These are phyloP conservation scores for Alligator sinensis DNA, from an alignment of 2,113 vertebrate genomes.

Conservation along the genomic window DNA sequence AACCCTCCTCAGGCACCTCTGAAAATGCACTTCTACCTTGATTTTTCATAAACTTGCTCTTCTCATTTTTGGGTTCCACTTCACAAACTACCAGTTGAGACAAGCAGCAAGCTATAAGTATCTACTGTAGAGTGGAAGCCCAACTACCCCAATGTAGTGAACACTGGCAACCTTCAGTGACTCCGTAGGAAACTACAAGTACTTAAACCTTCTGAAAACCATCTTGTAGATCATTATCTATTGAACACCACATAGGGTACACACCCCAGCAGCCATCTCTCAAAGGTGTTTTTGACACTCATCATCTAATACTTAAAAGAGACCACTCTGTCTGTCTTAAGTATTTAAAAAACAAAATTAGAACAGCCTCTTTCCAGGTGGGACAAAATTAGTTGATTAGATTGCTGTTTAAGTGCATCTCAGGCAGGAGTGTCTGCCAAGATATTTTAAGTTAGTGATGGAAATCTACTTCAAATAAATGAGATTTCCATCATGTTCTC, in stretches of 20 bases:
- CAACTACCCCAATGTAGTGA: background rate
- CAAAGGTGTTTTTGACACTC: background rate
- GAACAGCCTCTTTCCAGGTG: conserved; percentile 54
- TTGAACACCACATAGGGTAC: background rate
- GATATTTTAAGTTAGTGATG: conserved; percentile 18
- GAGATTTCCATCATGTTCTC: background rate
- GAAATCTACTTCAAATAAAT: background rate
- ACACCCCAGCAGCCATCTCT: background rate
- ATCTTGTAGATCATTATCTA: conserved; percentile 55
- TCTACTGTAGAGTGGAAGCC: background rate
- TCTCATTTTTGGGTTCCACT: background rate
- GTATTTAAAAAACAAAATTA: conserved; percentile 56
- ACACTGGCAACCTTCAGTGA: conserved; percentile 3
- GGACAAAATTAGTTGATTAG: conserved; percentile 39
- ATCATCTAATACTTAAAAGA: conserved; percentile 14
- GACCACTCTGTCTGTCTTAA: conserved; percentile 28
- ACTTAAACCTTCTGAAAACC: conserved; percentile 19
- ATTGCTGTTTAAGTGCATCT: background rate
- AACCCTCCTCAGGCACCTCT: background rate
- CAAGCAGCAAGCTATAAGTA: background rate
- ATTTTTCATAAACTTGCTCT: background rate
- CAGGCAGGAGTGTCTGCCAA: conserved; percentile 2
- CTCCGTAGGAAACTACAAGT: conserved; percentile 41
- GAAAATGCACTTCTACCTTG: background rate
- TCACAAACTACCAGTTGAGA: background rate